Evolutionary conservation across 2,888 invertebrate species (phyloP).

Genomic region (Trachelus stipa): DNA sequence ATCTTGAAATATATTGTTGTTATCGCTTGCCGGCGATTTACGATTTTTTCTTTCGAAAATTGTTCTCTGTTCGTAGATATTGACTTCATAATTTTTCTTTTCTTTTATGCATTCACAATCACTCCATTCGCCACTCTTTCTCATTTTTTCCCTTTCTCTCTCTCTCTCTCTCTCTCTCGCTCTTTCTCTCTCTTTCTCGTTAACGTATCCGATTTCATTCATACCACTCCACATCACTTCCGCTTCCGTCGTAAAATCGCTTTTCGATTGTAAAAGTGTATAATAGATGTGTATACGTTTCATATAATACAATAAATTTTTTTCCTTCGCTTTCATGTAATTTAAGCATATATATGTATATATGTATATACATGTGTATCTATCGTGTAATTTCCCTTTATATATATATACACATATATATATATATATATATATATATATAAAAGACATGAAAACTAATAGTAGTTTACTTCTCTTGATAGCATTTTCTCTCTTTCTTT

Average conservation of each 20-base stretch:
- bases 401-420: constrained; percentile 40
- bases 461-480: constrained; percentile 30
- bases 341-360: neutral
- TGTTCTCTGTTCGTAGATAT: constrained; percentile 27
- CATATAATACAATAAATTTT: constrained; percentile 62
- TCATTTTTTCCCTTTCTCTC: constrained; percentile 23
- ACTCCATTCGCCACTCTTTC: neutral
- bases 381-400: neutral
- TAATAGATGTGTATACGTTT: constrained; percentile 56
- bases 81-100: constrained; percentile 55
- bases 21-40: neutral
- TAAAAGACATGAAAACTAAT: constrained; percentile 57
- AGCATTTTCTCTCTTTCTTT: neutral
- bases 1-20: neutral
- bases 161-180: too few species aligned
- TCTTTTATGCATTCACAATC: neutral
- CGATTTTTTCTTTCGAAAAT: neutral
- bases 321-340: neutral
- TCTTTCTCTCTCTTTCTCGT: constrained; percentile 30
- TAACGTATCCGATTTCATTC: constrained; percentile 16
- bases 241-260: constrained; percentile 51
- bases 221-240: neutral
- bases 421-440: constrained; percentile 27
- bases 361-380: neutral
- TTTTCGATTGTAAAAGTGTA: constrained; percentile 36